phyloP scores from a whole-genome alignment of 2,113 vertebrate species.

The Tragelaphus buxtoni region DNA sequence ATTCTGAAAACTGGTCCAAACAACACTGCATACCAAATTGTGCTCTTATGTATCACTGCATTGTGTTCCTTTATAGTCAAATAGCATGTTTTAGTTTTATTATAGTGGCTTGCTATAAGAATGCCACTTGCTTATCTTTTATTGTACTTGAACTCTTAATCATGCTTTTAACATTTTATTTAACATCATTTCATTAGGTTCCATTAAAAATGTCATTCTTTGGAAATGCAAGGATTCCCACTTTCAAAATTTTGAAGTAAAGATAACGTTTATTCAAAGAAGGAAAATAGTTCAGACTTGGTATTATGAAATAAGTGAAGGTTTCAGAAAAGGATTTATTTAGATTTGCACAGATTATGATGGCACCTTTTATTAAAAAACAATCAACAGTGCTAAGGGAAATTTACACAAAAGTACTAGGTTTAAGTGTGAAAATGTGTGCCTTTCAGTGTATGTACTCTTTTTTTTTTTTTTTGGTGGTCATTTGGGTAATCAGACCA shows the following conservation, averaged over 20 bases:
- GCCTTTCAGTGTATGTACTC: conserved; percentile 78
- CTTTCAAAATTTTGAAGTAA: conserved; percentile 66
- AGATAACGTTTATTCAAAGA: conserved; percentile 48
- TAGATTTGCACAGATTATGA: conserved; percentile 80
- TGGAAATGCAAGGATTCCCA: conserved; percentile 78
- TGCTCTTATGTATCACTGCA: conserved; percentile 89
- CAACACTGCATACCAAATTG: conserved; percentile 87
- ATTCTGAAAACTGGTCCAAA: conserved; percentile 79
- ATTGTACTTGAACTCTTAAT: conserved; percentile 89
- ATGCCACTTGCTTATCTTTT: conserved; percentile 83
- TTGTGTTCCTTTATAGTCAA: conserved; percentile 88
- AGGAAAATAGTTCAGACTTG: conserved; percentile 80
- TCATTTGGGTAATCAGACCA: conserved; percentile 36
- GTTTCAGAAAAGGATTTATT: conserved; percentile 80
- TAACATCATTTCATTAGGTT: conserved; percentile 79
- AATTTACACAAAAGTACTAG: conserved; percentile 65
- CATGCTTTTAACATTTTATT: conserved; percentile 83
- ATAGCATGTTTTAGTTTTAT: conserved; percentile 83
- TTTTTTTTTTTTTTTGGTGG: conserved; percentile 52
- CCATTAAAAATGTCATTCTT: conserved; percentile 79
- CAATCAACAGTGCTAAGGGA: conserved; percentile 63
- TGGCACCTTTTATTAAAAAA: conserved; percentile 78
- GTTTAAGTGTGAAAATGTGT: conserved; percentile 72
- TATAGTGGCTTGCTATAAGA: conserved; percentile 81
- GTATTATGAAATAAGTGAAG: conserved; percentile 80